These are phyloP conservation scores for Tiliacea citrago DNA, from an alignment of 2,888 invertebrate genomes.

Conservation along the genomic window DNA sequence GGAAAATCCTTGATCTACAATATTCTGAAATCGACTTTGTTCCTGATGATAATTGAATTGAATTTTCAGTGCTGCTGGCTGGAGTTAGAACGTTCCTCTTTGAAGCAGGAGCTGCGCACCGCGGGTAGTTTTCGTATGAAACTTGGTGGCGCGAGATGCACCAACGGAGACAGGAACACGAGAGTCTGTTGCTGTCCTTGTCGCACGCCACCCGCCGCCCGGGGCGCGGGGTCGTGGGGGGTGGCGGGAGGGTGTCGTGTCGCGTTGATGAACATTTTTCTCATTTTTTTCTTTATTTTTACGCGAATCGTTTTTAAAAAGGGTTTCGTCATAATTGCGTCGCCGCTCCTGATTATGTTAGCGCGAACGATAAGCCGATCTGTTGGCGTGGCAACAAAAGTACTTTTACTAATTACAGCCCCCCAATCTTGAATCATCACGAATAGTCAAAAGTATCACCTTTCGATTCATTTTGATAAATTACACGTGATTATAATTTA, in stretches of 20 bases:
- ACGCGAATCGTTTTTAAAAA: constrained; percentile 90
- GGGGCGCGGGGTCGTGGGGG: constrained; percentile 77
- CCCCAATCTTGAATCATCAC: constrained; percentile 38
- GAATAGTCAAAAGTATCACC: constrained; percentile 46
- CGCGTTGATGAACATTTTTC: constrained; percentile 91
- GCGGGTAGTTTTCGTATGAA: constrained; percentile 90
- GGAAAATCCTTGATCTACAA: constrained; percentile 59
- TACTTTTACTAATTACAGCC: constrained; percentile 51
- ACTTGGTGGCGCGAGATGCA: constrained; percentile 89
- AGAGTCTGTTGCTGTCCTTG: constrained; percentile 72
- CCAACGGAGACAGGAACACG: constrained; percentile 75
- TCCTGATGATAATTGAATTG: constrained; percentile 2
- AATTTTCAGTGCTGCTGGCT: constrained; percentile 35
- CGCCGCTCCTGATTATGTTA: constrained; percentile 86
- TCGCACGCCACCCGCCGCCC: constrained; percentile 86
- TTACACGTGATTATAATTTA: constrained; percentile 49
- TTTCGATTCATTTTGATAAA: constrained; percentile 45
- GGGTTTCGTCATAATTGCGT: constrained; percentile 91
- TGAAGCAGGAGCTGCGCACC: constrained; percentile 79
- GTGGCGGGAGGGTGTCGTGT: constrained; percentile 84
- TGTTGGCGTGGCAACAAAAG: constrained; percentile 63
- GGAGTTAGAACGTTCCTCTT: constrained; percentile 69
- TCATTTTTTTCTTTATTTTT: constrained; percentile 89
- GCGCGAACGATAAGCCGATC: constrained; percentile 81
- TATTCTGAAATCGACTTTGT: constrained; percentile 50